phyloP scores from a whole-genome alignment of 2,888 invertebrate genomes.

The Auanema sp. region DNA sequence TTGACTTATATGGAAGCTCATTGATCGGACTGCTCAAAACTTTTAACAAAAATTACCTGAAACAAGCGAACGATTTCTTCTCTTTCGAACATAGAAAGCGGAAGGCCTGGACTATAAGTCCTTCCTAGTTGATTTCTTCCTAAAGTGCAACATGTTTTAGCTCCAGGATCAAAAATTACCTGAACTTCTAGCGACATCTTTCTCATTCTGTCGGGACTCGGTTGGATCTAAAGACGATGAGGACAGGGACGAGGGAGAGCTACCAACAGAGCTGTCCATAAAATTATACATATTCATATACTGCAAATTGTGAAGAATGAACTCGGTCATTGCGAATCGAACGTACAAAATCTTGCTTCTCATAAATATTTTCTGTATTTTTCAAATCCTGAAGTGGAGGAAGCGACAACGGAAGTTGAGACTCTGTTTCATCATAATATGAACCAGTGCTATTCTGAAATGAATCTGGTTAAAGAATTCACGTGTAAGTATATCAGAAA shows the following conservation, averaged over 20 bases:
- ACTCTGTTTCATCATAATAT: conserved; percentile 10
- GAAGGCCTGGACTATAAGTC: conserved; percentile 60
- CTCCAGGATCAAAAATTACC: conserved; percentile 20
- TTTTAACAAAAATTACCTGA: conserved; percentile 31
- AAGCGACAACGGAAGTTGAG: conserved; percentile 12
- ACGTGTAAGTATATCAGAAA: background rate
- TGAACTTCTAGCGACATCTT: conserved; percentile 39
- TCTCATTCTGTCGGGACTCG: conserved; percentile 32
- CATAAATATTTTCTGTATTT: conserved; percentile 7
- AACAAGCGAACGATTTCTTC: conserved; percentile 59
- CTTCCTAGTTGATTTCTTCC: conserved; percentile 62
- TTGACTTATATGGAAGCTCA: background rate
- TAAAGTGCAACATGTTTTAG: conserved; percentile 22
- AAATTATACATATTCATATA: conserved; percentile 15
- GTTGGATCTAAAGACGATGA: conserved; percentile 39
- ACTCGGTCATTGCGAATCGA: background rate
- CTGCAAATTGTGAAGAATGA: too few relatives aligned
- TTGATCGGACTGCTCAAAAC: background rate
- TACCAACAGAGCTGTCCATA: conserved; percentile 33
- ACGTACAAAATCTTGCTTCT: too few relatives aligned
- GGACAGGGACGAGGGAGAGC: conserved; percentile 39
- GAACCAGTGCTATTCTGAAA: background rate
- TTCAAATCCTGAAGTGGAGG: conserved; percentile 17
- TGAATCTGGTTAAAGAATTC: too few relatives aligned
- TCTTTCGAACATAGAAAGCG: conserved; percentile 59